These are phyloP conservation scores for Pristionchus pacificus DNA, from an alignment of 1,140 invertebrate species.

Conservation along the genomic window DNA sequence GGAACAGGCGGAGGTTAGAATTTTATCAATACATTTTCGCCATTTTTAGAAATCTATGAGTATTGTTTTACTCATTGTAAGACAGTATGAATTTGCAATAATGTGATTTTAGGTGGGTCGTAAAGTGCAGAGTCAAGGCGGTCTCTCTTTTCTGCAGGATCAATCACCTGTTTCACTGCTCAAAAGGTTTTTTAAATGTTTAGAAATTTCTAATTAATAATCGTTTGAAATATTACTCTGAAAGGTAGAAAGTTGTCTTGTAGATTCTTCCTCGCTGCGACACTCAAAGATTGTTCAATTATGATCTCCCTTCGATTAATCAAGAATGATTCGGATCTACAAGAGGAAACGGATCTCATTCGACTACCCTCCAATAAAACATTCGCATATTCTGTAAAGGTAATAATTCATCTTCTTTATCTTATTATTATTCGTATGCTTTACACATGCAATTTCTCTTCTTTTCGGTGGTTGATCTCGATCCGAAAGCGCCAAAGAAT, in stretches of 20 bases:
- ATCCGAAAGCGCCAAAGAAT: conserved; percentile 53
- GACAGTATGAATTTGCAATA: neutral
- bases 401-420: neutral
- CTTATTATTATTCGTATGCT: too few species aligned
- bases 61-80: too few species aligned
- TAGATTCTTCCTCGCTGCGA: conserved; percentile 52
- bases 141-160: conserved; percentile 34
- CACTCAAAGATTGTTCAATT: conserved; percentile 53
- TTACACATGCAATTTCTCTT: too few species aligned
- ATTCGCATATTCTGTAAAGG: conserved; percentile 42
- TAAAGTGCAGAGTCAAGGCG: conserved; percentile 38
- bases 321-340: conserved; percentile 8
- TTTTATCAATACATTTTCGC: too few species aligned
- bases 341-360: conserved; percentile 27
- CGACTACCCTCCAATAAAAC: conserved; percentile 6
- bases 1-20: conserved; percentile 28
- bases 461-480: conserved; percentile 45
- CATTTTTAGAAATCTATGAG: too few species aligned
- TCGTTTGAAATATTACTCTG: too few species aligned
- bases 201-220: neutral
- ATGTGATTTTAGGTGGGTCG: conserved; percentile 34
- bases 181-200: conserved; percentile 16
- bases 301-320: conserved; percentile 25
- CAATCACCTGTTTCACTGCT: conserved; percentile 43
- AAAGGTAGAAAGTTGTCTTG: too few species aligned